phyloP scores from a whole-genome alignment of 2,888 invertebrate genomes.

The Thyatira batis region DNA sequence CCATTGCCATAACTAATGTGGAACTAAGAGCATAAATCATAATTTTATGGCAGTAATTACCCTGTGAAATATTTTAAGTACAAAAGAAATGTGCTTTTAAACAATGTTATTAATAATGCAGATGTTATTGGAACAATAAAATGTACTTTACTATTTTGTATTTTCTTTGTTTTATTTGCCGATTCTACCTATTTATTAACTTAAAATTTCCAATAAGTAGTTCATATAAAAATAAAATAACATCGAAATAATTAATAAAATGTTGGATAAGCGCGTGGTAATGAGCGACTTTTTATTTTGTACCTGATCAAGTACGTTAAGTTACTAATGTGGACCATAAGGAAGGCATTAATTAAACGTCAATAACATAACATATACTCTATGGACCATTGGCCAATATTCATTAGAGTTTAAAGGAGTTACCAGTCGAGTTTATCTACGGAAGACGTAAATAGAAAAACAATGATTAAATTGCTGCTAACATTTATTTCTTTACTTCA shows the following conservation, averaged over 20 bases:
- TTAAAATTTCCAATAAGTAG: too few relatives aligned
- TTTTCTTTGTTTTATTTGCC: conserved; percentile 26
- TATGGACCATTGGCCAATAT: too few relatives aligned
- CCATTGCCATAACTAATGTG: neutral
- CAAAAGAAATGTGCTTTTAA: conserved; percentile 57
- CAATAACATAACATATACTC: too few relatives aligned
- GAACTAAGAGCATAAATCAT: too few relatives aligned
- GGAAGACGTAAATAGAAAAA: conserved; percentile 15
- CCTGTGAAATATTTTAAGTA: conserved; percentile 21
- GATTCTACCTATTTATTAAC: neutral
- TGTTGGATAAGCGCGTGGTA: too few relatives aligned
- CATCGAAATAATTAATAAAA: too few relatives aligned
- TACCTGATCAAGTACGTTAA: too few relatives aligned
- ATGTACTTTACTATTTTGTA: conserved; percentile 51
- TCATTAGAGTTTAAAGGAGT: neutral
- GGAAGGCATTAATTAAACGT: too few relatives aligned
- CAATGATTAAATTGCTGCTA: conserved; percentile 25
- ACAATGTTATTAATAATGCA: conserved; percentile 56
- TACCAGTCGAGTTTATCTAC: neutral
- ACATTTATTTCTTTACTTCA: conserved; percentile 23
- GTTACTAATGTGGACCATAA: too few relatives aligned
- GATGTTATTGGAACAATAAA: conserved; percentile 59
- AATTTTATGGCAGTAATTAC: neutral
- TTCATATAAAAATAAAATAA: too few relatives aligned
- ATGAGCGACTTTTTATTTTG: too few relatives aligned